Percentiles rank a stretch among this genome's conserved stretches.
These are phyloP conservation scores for Chloebia gouldiae DNA, from an alignment of 2,113 vertebrate genomes.

Conservation along the genomic window DNA sequence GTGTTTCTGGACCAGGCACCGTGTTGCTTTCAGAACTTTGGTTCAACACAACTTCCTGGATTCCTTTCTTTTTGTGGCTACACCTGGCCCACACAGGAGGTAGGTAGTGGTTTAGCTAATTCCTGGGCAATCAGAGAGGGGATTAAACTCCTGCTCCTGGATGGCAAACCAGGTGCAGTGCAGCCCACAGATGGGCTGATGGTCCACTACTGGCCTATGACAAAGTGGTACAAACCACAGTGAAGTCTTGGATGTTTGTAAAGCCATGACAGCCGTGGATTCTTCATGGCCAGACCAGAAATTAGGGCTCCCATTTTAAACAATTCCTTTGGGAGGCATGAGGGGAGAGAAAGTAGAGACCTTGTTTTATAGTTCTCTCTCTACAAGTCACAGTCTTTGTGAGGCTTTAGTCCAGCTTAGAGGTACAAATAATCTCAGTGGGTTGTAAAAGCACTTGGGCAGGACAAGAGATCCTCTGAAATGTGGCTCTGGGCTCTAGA, in stretches of 20 bases:
- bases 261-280: not conserved
- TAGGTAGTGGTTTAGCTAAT: not conserved
- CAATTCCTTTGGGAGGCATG: not conserved
- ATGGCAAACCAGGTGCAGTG: not conserved
- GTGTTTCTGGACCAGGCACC: not conserved
- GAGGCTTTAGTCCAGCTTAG: not conserved
- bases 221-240: not conserved
- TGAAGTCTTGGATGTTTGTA: not conserved
- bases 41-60: not conserved
- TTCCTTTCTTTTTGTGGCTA: not conserved
- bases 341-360: not conserved
- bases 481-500: not conserved
- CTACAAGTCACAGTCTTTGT: not conserved
- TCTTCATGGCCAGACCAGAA: not conserved
- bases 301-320: not conserved
- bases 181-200: not conserved
- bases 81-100: not conserved
- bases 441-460: not conserved
- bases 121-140: not conserved
- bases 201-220: too few species aligned
- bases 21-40: rapidly evolving
- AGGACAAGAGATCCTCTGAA: not conserved
- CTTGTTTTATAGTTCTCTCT: not conserved
- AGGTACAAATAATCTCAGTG: not conserved
- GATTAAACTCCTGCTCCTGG: not conserved